Evolutionary conservation across 2,113 vertebrate genomes (phyloP).

Genomic region (Galemys pyrenaicus): DNA sequence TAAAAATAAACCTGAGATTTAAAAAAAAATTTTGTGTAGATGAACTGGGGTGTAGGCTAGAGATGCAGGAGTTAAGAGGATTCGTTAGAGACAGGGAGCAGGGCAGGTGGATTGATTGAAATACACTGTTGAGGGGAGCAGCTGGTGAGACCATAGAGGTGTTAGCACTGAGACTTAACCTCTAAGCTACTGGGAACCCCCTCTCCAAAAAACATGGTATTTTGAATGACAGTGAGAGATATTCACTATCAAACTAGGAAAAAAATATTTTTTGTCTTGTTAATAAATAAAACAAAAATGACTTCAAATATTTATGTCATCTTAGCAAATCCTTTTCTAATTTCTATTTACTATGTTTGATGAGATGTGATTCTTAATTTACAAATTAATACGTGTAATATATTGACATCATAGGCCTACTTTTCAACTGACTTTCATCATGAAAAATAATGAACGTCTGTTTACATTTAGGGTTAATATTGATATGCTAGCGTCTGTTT

Average conservation of each 20-base stretch:
- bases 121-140: too few relatives aligned
- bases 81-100: too few relatives aligned
- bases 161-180: too few relatives aligned
- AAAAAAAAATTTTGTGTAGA: too few relatives aligned
- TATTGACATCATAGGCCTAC: not conserved
- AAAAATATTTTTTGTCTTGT: not conserved
- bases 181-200: too few relatives aligned
- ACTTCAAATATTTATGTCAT: not conserved
- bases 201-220: not conserved
- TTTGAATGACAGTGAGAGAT: slow-evolving; percentile 14
- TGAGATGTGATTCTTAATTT: slow-evolving; percentile 29
- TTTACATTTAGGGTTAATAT: too few relatives aligned
- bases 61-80: too few relatives aligned
- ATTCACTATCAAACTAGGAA: not conserved
- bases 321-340: not conserved
- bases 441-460: not conserved
- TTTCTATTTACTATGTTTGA: slow-evolving; percentile 12
- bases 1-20: slow-evolving; percentile 23
- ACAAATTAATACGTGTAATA: not conserved
- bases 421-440: not conserved
- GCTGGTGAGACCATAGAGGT: too few relatives aligned
- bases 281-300: slow-evolving; percentile 38
- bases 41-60: too few relatives aligned
- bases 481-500: too few relatives aligned
- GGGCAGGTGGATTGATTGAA: too few relatives aligned